Base-by-base conservation (phyloP, 2,113 vertebrate genomes). In the Zosterops japonicus region DNA sequence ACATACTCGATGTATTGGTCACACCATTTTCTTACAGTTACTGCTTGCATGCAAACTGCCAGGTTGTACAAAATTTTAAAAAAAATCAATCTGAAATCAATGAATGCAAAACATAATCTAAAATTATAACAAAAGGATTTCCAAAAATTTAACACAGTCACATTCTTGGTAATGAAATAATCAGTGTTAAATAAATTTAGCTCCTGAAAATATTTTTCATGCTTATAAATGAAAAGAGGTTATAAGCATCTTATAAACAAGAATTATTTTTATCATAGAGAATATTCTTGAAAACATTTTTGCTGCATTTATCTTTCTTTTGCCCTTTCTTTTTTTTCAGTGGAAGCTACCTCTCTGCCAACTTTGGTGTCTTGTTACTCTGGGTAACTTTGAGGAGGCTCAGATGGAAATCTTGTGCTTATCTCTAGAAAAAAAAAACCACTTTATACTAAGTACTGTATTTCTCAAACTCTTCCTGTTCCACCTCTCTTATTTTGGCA, bases 381-480 rank as follows among this genome's bases (percentile, higher is more conserved):
- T n/a, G 50, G 42, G 3, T 44, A 72, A 29, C 14, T 42, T 50
- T 2, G 1, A 81, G 47, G 35, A 92, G 20, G 19, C 15, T 93
- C 50, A 74, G 59, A 86, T 57, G 12, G 25, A 64, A 93, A 83
- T 57, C 79, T 56, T 53, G 21, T n/a, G 18, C 61, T 74, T 89
- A 55, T 35, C 19, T 76, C 19, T 35, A 55, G 42, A 22, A 87
- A 71, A 55, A 55, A 84, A 70, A n/a, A n/a, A n/a, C n/a, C 5
- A 1, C 31, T 35, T 50, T 59, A 25, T 27, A 31, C 10, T 0
- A 0, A 36, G 19, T 49, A 15, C 8, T 46, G 39, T 74, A 41
- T 83, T 89, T 93, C 72, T 70, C 35, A 92, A 59, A 64, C 6
- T 75, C 13, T 46, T 80, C 36, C 35, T 9, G 4, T 84, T 52